phyloP scores from a whole-genome alignment of 2,888 invertebrate genomes.

The Eilema caniola region DNA sequence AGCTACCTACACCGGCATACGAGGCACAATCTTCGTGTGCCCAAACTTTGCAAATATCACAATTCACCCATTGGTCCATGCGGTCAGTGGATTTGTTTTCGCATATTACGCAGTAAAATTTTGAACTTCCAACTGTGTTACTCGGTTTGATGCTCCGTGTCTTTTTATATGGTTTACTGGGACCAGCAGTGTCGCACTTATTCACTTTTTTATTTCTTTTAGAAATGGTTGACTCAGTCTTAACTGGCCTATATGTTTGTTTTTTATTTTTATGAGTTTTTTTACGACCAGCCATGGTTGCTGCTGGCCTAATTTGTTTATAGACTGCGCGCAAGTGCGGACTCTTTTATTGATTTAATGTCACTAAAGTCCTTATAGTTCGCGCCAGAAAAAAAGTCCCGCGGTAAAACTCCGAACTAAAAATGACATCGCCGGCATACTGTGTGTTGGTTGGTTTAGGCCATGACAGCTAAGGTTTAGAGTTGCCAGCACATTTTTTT shows the following conservation, averaged over 20 bases:
- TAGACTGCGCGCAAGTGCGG: background rate
- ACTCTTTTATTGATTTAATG: slow-evolving; percentile 3
- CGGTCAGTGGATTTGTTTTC: background rate
- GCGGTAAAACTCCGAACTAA: too few species aligned
- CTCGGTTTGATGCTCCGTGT: background rate
- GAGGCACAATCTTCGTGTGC: background rate
- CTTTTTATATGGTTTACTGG: background rate
- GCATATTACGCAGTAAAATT: slow-evolving; percentile 1
- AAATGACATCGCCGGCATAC: too few species aligned
- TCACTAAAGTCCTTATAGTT: too few species aligned
- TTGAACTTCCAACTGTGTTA: background rate
- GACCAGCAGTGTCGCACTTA: background rate
- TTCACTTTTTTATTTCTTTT: background rate
- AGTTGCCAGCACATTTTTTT: too few species aligned
- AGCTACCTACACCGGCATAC: background rate
- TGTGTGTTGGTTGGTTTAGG: too few species aligned
- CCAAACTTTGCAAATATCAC: background rate
- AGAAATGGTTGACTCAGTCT: background rate
- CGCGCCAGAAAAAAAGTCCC: too few species aligned
- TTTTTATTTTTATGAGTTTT: background rate
- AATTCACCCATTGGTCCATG: background rate
- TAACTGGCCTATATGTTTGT: background rate
- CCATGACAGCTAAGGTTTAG: too few species aligned
- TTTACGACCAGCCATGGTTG: slow-evolving; percentile 4
- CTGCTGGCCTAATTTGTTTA: background rate